Evolutionary conservation across 2,797 vertebrate genomes (phyloP).

Genomic region (Artibeus jamaicensis): DNA sequence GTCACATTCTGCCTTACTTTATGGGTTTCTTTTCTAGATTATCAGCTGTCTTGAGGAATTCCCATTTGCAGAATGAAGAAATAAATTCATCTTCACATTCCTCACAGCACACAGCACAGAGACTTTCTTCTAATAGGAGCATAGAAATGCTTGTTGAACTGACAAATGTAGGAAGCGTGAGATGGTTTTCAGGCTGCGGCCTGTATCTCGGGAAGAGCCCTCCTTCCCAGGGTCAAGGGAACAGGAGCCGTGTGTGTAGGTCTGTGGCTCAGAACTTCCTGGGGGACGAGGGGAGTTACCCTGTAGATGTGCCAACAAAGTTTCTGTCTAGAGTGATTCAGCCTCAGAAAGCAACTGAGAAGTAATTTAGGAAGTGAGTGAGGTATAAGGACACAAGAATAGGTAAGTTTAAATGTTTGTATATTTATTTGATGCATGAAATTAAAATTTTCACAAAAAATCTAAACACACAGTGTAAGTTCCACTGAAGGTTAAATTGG

Average conservation of each 20-base stretch:
- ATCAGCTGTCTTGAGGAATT: neutral
- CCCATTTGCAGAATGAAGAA: neutral
- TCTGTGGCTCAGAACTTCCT: neutral
- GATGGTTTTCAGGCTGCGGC: neutral
- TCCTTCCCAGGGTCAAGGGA: neutral
- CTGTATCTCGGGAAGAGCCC: neutral
- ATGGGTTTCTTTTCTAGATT: neutral
- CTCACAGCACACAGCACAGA: neutral
- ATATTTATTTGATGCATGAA: constrained; percentile 3
- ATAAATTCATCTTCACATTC: neutral
- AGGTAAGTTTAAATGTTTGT: neutral
- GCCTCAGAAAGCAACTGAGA: neutral
- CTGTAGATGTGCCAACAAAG: neutral
- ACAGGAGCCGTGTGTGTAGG: neutral
- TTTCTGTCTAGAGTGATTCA: neutral
- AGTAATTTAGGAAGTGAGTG: neutral
- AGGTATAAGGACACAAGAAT: neutral
- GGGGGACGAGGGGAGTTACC: too few species aligned
- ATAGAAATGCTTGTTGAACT: neutral
- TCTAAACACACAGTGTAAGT: neutral
- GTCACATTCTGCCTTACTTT: neutral
- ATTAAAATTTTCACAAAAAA: neutral
- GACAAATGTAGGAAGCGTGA: neutral
- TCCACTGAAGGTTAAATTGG: neutral
- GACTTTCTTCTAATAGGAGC: neutral